Percentiles rank a stretch among this genome's conserved stretches.
These are phyloP conservation scores for Taphrorychus bicolor DNA, from an alignment of 2,888 invertebrate genomes.

Conservation along the genomic window DNA sequence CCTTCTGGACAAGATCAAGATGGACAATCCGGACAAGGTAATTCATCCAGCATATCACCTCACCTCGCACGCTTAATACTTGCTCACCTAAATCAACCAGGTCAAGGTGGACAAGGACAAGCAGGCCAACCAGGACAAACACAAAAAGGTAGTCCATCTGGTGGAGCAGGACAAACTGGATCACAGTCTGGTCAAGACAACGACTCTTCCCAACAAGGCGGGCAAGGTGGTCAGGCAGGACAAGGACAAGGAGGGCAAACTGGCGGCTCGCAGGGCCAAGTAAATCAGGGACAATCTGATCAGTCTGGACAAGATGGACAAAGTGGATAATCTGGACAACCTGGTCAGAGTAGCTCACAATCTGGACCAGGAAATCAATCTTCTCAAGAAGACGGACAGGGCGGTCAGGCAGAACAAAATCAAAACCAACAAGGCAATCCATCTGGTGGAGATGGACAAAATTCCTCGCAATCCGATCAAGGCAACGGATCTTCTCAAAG, in stretches of 20 bases:
- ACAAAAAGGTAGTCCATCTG: too few species aligned
- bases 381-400: too few species aligned
- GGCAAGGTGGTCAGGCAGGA: not conserved
- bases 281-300: not conserved
- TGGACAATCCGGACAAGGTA: not conserved
- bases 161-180: too few species aligned
- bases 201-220: too few species aligned
- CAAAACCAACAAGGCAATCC: not conserved
- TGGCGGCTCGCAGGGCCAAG: too few species aligned
- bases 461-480: not conserved
- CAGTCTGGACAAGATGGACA: not conserved
- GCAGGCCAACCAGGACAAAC: not conserved
- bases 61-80: too few species aligned
- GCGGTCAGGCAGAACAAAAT: not conserved
- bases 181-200: too few species aligned
- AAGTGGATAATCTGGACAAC: not conserved
- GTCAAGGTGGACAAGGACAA: not conserved
- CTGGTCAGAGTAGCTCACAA: not conserved
- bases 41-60: too few species aligned
- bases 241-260: too few species aligned
- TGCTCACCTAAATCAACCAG: too few species aligned
- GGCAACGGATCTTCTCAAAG: not conserved
- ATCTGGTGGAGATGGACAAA: not conserved
- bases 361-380: not conserved
- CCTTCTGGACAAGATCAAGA: too few species aligned